Base-by-base conservation (phyloP, 2,797 vertebrate species). In the Liparis tanakae region DNA sequence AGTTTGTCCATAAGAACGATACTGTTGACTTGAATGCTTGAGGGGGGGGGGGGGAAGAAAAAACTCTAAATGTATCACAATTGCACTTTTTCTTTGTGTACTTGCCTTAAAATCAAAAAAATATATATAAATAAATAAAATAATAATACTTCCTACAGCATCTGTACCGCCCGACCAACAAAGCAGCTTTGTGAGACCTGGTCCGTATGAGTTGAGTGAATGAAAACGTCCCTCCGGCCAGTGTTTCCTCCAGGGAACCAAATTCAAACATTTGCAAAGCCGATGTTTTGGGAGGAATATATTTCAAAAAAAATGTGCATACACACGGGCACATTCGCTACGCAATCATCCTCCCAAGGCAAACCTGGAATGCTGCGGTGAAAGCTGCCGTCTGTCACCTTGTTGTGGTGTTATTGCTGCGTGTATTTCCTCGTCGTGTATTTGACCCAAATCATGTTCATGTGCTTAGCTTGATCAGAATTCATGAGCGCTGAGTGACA, bases 251-350 rank as follows among this genome's bases (percentile, higher is more conserved):
- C 8, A 39, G 34, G 10, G 51, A 18, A 64, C 39, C 56, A 41
- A 20, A n/a, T 48, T 64, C 10, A n/a, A 56, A 72, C 41, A 48
- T 14, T 13, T 72, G 9, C 9, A 54, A 44, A 36, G 53, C 30
- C 20, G 25, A 56, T 56, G 3, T 41, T 6, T 41, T 53, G 22
- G 9, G 2, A 5, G 43, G 51, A 25, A 25, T 53, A 25, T 53
- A 53, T n/a, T n/a, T n/a, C n/a, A n/a, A 51, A 22, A 25, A 53
- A 12, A 25, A 25, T 18, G 41, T 41, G 41, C 9, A 33, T 59
- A 59, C n/a, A 17, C 43, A 10, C 4, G 25, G 25, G 25, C 25
- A 43, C 37, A 25, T 43, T 43, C 20, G 13, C 22, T 25, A 20
- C 3, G 33, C n/a, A 58, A 39, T 58, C 18, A 17, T 61, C 22